These are phyloP conservation scores for Gymnorhina tibicen DNA, from an alignment of 2,113 vertebrate genomes.

Conservation along the genomic window DNA sequence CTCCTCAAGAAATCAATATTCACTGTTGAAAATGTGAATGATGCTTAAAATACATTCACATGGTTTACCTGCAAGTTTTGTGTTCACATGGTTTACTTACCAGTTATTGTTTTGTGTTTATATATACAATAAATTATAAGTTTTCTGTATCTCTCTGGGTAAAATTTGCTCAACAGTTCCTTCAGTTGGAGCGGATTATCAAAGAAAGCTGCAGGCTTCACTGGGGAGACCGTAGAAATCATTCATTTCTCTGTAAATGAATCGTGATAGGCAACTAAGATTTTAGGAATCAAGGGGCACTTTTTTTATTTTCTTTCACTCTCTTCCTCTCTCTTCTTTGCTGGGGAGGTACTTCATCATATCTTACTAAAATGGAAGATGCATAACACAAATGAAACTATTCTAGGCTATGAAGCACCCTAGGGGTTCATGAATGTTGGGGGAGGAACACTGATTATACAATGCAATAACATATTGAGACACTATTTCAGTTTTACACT, in stretches of 20 bases:
- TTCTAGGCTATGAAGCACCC: slow-evolving; percentile 67
- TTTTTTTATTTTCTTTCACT: neutral
- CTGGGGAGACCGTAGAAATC: neutral
- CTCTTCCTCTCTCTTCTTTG: slow-evolving; percentile 25
- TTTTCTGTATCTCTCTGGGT: slow-evolving; percentile 26
- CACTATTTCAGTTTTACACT: slow-evolving; percentile 70
- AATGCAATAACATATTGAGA: slow-evolving; percentile 68
- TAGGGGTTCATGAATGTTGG: slow-evolving; percentile 68
- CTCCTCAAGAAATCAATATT: neutral
- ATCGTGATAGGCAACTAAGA: slow-evolving; percentile 45
- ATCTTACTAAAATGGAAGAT: slow-evolving; percentile 61
- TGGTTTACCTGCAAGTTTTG: slow-evolving; percentile 6
- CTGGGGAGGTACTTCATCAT: slow-evolving; percentile 61
- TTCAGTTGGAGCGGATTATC: slow-evolving; percentile 10
- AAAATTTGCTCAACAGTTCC: slow-evolving; percentile 42
- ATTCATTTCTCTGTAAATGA: slow-evolving; percentile 62
- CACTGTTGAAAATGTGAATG: slow-evolving; percentile 14
- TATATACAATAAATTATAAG: neutral
- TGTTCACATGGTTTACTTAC: neutral
- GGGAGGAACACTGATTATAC: slow-evolving; percentile 68
- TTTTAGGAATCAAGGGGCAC: slow-evolving; percentile 17
- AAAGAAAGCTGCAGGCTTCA: slow-evolving; percentile 42
- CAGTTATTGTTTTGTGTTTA: slow-evolving; percentile 7
- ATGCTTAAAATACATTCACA: slow-evolving; percentile 12
- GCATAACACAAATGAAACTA: slow-evolving; percentile 47